A percentile compares a stretch with the other conserved stretches of the same genome.
phyloP scores from a whole-genome alignment of 2,113 vertebrate genomes.

The Fukomys damarensis region DNA sequence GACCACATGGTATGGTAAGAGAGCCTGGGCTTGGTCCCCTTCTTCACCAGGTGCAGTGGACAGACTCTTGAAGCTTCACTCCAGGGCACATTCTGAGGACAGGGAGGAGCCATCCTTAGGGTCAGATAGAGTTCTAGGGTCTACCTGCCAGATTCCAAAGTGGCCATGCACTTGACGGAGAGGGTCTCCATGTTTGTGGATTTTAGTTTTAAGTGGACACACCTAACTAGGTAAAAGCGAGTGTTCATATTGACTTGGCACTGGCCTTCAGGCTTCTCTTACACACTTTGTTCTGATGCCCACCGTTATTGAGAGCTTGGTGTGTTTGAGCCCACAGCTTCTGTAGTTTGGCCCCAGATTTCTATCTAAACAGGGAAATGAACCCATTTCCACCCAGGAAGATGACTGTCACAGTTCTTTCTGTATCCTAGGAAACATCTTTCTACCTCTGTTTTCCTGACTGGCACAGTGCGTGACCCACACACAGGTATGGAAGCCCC shows the following conservation, averaged over 20 bases:
- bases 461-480: neutral
- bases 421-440: too few species aligned
- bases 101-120: neutral
- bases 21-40: neutral
- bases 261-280: rapidly evolving
- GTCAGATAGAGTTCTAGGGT: too few species aligned
- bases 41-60: rapidly evolving
- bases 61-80: neutral
- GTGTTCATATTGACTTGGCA: neutral
- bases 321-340: rapidly evolving
- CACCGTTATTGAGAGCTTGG: rapidly evolving
- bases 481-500: too few species aligned
- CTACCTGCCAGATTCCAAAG: too few species aligned
- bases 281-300: rapidly evolving
- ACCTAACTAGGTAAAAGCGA: neutral
- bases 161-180: rapidly evolving
- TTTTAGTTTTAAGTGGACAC: neutral
- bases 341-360: neutral
- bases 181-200: rapidly evolving
- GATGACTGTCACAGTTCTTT: neutral
- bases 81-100: rapidly evolving
- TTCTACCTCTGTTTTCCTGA: neutral
- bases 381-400: rapidly evolving
- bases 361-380: neutral
- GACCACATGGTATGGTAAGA: too few species aligned